These are phyloP conservation scores for Pachyuromys duprasi DNA, from an alignment of 2,797 vertebrate genomes.

Conservation along the genomic window DNA sequence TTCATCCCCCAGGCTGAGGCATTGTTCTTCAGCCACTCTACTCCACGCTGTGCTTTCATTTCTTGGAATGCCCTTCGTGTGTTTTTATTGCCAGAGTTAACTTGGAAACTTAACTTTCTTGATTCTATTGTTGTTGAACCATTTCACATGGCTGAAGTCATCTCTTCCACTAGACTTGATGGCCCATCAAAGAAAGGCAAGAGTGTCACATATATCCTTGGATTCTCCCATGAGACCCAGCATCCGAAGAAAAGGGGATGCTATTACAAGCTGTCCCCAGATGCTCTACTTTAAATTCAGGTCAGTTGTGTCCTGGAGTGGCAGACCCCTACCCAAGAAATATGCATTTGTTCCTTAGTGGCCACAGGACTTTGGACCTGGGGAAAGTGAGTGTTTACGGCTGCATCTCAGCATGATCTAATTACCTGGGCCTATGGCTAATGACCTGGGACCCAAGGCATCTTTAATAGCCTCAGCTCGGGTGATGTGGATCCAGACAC, in stretches of 20 bases:
- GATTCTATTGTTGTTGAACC: conserved; percentile 16
- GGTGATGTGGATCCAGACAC: not conserved
- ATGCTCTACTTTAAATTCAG: not conserved
- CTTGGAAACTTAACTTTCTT: conserved; percentile 9
- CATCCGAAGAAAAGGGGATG: not conserved
- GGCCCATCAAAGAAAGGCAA: conserved; percentile 29
- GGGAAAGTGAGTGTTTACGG: not conserved
- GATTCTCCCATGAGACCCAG: not conserved
- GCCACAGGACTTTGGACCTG: not conserved
- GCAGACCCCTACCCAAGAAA: not conserved
- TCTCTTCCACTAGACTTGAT: conserved; percentile 14
- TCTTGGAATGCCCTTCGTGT: conserved; percentile 5
- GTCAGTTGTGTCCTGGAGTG: not conserved
- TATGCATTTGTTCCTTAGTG: not conserved
- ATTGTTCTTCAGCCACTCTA: not conserved
- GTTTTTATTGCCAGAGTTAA: conserved; percentile 24
- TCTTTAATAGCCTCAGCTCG: not conserved
- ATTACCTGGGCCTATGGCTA: conserved; percentile 5
- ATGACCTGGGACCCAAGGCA: not conserved
- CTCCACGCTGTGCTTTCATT: not conserved
- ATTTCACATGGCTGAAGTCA: not conserved
- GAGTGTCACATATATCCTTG: not conserved
- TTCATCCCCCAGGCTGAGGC: not conserved
- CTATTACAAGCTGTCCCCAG: not conserved
- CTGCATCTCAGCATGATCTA: not conserved